Evolutionary conservation across 1,140 invertebrate genomes (phyloP).

Genomic region (Neodiprion lecontei): DNA sequence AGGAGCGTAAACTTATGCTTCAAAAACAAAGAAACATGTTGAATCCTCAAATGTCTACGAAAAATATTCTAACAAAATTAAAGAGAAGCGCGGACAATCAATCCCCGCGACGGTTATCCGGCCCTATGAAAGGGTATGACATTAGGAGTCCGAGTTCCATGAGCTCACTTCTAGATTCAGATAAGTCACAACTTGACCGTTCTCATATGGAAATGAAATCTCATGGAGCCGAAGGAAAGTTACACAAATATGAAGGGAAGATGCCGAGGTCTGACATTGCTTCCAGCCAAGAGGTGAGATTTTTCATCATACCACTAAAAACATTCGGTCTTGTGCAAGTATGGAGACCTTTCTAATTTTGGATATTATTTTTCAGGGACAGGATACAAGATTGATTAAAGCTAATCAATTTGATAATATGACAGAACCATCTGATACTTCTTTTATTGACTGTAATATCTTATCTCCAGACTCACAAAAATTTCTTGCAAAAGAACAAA

Average conservation of each 20-base stretch:
- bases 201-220: conserved; percentile 47
- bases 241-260: conserved; percentile 32
- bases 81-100: conserved; percentile 58
- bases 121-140: conserved; percentile 61
- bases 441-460: neutral
- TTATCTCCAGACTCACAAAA: conserved; percentile 13
- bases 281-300: conserved; percentile 18
- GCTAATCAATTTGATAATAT: neutral
- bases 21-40: conserved; percentile 60
- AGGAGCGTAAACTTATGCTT: conserved; percentile 57
- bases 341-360: too few species aligned
- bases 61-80: conserved; percentile 58
- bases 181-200: conserved; percentile 55
- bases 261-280: conserved; percentile 24
- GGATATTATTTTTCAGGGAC: neutral
- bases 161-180: conserved; percentile 58
- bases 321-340: too few species aligned
- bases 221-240: conserved; percentile 35
- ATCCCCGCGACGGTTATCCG: conserved; percentile 55
- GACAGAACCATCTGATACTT: neutral
- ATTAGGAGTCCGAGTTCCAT: conserved; percentile 59
- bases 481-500: conserved; percentile 13
- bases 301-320: neutral
- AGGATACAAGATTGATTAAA: neutral
- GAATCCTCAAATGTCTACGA: conserved; percentile 61